A percentile compares a stretch with the other conserved stretches of the same genome.
phyloP scores from a whole-genome alignment of 2,113 vertebrate genomes.

The Piprites chloris region DNA sequence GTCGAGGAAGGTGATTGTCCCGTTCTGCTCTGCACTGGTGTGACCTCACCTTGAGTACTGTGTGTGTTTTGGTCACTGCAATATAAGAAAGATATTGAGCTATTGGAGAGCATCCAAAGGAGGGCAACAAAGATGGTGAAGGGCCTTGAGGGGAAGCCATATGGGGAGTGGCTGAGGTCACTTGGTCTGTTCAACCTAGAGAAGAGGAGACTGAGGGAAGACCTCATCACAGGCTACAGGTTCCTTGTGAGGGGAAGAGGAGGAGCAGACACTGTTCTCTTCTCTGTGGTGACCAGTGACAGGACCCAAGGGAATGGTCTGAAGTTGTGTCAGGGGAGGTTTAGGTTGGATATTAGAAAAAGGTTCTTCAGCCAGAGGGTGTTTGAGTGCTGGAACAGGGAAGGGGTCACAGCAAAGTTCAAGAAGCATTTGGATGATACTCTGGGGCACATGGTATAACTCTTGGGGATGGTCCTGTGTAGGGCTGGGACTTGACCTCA shows the following conservation, averaged over 20 bases:
- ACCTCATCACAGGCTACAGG: neutral
- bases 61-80: neutral
- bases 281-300: neutral
- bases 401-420: neutral
- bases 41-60: neutral
- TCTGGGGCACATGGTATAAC: neutral
- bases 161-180: neutral
- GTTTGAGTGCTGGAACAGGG: neutral
- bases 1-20: neutral
- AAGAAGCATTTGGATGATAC: neutral
- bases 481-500: neutral
- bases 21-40: neutral
- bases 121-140: neutral
- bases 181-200: neutral
- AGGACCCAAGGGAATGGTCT: neutral
- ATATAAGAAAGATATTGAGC: neutral
- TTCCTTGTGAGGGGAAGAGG: neutral
- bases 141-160: neutral
- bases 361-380: neutral
- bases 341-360: neutral
- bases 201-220: neutral
- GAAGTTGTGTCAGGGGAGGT: neutral
- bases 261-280: neutral
- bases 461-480: neutral
- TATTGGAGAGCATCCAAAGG: neutral